Evolutionary conservation across 2,888 invertebrate genomes (phyloP).

Genomic region (Phengaris alcon): DNA sequence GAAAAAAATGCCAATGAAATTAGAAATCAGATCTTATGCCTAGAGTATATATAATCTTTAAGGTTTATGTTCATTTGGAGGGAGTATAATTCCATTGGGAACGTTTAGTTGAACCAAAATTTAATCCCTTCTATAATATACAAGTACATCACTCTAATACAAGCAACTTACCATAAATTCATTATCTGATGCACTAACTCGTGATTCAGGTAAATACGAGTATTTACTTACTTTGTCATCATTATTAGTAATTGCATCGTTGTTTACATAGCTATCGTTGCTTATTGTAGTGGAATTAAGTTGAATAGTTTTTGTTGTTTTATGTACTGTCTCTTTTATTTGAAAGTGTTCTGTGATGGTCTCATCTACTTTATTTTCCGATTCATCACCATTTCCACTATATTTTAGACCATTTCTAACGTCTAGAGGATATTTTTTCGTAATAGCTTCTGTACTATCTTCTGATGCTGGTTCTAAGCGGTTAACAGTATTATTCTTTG

Average conservation of each 20-base stretch:
- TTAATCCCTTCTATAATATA: too few species aligned
- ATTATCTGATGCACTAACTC: slow-evolving; percentile 16
- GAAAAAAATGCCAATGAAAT: too few species aligned
- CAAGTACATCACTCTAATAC: background rate
- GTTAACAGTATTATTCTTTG: slow-evolving; percentile 15
- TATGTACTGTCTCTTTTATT: background rate
- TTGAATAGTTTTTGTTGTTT: slow-evolving; percentile 1
- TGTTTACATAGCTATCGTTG: slow-evolving; percentile 12
- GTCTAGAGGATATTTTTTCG: background rate
- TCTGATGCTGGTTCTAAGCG: background rate
- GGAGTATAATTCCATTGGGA: too few species aligned
- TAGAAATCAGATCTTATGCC: too few species aligned
- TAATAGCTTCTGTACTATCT: background rate
- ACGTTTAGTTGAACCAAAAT: too few species aligned
- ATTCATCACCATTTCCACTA: background rate
- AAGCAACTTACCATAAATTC: background rate
- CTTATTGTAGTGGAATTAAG: slow-evolving; percentile 6
- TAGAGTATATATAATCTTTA: too few species aligned
- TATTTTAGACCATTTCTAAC: background rate
- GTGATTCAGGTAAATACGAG: slow-evolving; percentile 18
- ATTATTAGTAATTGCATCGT: background rate
- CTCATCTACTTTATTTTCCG: background rate
- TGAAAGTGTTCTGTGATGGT: background rate
- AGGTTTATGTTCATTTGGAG: too few species aligned
- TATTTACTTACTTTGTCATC: slow-evolving; percentile 11